Percentiles rank a stretch among this genome's conserved stretches.
phyloP scores from a whole-genome alignment of 1,140 invertebrate genomes.

The Conopomorpha cramerella region DNA sequence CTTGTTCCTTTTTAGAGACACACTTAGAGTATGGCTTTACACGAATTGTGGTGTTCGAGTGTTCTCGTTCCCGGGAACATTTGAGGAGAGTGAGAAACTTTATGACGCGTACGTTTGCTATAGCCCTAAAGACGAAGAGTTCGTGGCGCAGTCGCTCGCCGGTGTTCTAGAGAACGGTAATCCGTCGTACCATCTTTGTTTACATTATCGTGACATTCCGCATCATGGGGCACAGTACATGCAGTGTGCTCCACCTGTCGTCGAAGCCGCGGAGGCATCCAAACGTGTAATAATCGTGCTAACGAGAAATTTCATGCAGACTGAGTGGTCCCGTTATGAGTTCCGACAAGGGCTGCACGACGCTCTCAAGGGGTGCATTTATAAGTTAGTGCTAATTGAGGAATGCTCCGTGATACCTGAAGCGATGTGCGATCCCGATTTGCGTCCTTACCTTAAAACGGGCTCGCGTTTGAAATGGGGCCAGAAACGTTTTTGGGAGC shows the following conservation, averaged over 20 bases:
- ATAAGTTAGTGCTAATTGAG: constrained; percentile 86
- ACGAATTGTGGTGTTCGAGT: constrained; percentile 84
- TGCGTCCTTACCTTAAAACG: constrained; percentile 86
- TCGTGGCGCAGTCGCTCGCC: constrained; percentile 82
- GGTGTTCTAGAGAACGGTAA: constrained; percentile 81
- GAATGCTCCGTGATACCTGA: constrained; percentile 74
- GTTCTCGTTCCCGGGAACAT: constrained; percentile 65
- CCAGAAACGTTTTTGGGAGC: constrained; percentile 90
- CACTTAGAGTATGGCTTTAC: constrained; percentile 85
- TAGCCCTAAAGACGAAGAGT: constrained; percentile 90
- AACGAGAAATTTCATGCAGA: constrained; percentile 83
- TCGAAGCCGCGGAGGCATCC: constrained; percentile 86
- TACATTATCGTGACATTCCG: constrained; percentile 83
- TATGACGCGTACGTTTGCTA: constrained; percentile 94
- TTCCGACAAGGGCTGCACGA: constrained; percentile 85
- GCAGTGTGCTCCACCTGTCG: constrained; percentile 74
- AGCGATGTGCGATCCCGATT: constrained; percentile 83
- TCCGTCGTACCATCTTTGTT: constrained; percentile 79
- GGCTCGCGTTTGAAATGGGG: constrained; percentile 83
- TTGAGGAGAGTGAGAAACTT: constrained; percentile 80
- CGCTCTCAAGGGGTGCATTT: constrained; percentile 78
- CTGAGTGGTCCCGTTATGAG: constrained; percentile 84
- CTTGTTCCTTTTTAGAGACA: constrained; percentile 81
- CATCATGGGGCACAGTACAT: constrained; percentile 71
- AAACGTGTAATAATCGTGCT: constrained; percentile 79